Percentiles rank a stretch among this genome's conserved stretches.
Evolutionary conservation across 2,888 invertebrate genomes (phyloP).

Genomic region (Nezara viridula): DNA sequence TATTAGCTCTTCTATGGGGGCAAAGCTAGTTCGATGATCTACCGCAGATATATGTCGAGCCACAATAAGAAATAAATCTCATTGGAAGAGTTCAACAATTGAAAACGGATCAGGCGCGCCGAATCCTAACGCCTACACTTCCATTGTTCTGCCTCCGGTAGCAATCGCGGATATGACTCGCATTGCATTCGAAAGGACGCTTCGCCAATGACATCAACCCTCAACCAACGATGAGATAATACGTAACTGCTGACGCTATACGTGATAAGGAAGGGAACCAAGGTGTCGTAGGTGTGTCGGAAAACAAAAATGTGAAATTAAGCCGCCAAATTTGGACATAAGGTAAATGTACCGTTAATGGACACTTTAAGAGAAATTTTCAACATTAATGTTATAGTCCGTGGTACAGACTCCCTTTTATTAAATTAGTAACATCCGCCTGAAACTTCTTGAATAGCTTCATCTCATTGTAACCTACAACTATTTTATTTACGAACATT

Average conservation of each 20-base stretch:
- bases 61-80: slow-evolving; percentile 38
- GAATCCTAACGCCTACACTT: not conserved
- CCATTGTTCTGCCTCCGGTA: slow-evolving; percentile 38
- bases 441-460: too few species aligned
- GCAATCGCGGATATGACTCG: slow-evolving; percentile 17
- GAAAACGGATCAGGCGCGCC: slow-evolving; percentile 8
- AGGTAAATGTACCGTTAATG: too few species aligned
- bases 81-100: not conserved
- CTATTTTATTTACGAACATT: too few species aligned
- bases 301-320: too few species aligned
- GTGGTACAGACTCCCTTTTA: too few species aligned
- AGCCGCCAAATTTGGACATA: too few species aligned
- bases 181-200: not conserved
- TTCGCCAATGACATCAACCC: not conserved
- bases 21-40: not conserved
- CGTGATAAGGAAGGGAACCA: too few species aligned
- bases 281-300: too few species aligned
- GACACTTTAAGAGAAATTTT: too few species aligned
- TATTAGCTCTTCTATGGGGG: not conserved
- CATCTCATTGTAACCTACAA: too few species aligned
- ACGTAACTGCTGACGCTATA: not conserved
- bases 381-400: too few species aligned
- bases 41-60: not conserved
- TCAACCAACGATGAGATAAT: not conserved
- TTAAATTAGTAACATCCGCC: too few species aligned